Base-by-base conservation (phyloP, 2,797 vertebrate genomes). In the Microctenopoma steveboyesi region DNA sequence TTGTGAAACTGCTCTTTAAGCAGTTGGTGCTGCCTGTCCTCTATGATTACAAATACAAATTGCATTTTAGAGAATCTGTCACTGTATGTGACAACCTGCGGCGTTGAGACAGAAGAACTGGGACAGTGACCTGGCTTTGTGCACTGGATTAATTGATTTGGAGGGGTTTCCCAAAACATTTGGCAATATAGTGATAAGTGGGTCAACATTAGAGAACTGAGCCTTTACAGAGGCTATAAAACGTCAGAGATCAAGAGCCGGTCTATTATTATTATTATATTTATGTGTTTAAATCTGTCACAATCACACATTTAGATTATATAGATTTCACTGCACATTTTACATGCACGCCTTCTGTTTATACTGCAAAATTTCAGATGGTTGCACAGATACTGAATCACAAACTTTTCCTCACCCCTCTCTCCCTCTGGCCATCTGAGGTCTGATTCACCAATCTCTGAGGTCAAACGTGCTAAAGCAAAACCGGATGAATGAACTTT, bases 401-500 rank as follows among this genome's bases (percentile, higher is more conserved):
- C 40, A 51, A 55, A 42, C 50, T 43, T 10, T 30, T 58, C 25
- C 50, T 33, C 54, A 39, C 40, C 50, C 7, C 15, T 39, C 40
- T 45, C 52, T 62, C 49, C 60, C 18, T 28, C 35, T 4, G 45
- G 5, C 16, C n/a, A n/a, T 46, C 16, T 18, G 8, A 46, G 7
- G 43, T 4, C 40, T 42, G 40, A 14, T 47, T 47, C 46, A 47
- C 46, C 46, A 6, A 46, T 65, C 42, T 54, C 42, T 40, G 27
- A 56, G 64, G 49, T 68, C 27, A 48, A 45, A 53, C 18, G 48
- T 30, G 58, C 46, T 50, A 7, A 64, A 61, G 57, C 52, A 50
- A 83, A 65, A 78, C 69, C 64, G 55, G 49, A 80, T 56, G 45
- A 68, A 62, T 53, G 7, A 53, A 10, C 18, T 56, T 51, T 54